These are phyloP conservation scores for Neosilurus hyrtlii DNA, from an alignment of 2,797 vertebrate genomes.

Conservation along the genomic window DNA sequence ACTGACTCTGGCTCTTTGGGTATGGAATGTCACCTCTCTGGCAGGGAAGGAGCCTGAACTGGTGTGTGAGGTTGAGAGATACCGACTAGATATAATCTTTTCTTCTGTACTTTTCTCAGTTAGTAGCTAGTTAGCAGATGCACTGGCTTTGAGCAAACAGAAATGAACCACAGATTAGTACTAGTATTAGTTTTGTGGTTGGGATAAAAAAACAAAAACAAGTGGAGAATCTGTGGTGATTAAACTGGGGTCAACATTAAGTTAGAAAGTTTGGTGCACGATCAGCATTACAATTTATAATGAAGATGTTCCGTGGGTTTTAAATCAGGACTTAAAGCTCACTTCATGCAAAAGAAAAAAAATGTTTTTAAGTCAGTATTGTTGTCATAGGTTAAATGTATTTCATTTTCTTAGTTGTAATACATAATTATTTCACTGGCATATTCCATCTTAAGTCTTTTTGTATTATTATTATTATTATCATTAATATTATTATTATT, in stretches of 20 bases:
- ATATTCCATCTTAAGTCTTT: not conserved
- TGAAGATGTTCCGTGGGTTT: not conserved
- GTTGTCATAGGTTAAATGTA: slow-evolving; percentile 16
- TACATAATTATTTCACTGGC: not conserved
- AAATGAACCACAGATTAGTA: not conserved
- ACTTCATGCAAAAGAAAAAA: no score
- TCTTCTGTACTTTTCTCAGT: no score
- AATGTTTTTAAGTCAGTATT: no score
- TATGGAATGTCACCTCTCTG: no score
- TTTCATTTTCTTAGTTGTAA: not conserved
- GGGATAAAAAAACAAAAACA: not conserved
- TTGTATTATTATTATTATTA: no score
- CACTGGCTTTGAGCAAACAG: not conserved
- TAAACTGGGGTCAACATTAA: not conserved
- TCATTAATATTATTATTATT: no score
- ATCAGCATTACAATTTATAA: not conserved
- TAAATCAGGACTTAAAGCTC: not conserved
- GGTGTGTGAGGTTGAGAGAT: no score
- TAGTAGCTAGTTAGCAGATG: not conserved
- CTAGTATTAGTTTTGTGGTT: not conserved
- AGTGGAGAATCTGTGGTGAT: not conserved
- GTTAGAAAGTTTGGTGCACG: not conserved
- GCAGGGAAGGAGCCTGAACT: no score
- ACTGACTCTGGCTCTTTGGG: no score
- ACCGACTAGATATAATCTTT: no score